Evolutionary conservation across 2,888 invertebrate genomes (phyloP).

Genomic region (Oegoconia quadripuncta): DNA sequence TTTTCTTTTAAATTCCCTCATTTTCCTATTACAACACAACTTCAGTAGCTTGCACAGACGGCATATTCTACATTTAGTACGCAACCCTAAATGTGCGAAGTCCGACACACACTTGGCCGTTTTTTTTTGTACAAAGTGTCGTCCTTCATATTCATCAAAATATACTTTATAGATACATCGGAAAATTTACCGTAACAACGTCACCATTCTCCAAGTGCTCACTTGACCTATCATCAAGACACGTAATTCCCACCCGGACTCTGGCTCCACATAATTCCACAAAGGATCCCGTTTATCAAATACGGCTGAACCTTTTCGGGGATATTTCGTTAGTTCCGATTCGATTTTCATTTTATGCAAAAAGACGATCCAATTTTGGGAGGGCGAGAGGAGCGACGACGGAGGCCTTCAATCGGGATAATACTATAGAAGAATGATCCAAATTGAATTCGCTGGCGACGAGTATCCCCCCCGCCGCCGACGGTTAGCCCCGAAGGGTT

Average conservation of each 20-base stretch:
- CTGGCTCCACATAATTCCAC: conserved; percentile 39
- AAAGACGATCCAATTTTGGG: conserved; percentile 66
- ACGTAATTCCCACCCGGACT: conserved; percentile 13
- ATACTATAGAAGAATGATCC: conserved; percentile 72
- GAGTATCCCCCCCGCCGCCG: conserved; percentile 20
- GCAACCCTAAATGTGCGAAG: too few species aligned
- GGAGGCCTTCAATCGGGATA: conserved; percentile 67
- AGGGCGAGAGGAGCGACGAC: conserved; percentile 36
- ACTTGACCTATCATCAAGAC: conserved; percentile 15
- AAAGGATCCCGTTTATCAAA: conserved; percentile 40
- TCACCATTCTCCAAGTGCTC: too few species aligned
- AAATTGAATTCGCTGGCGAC: conserved; percentile 65
- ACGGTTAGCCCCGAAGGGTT: conserved; percentile 15
- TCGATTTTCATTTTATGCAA: conserved; percentile 75
- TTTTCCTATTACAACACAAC: too few species aligned
- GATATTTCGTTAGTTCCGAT: conserved; percentile 69
- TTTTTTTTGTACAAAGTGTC: too few species aligned
- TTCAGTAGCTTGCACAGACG: too few species aligned
- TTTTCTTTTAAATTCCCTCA: too few species aligned
- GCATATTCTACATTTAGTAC: too few species aligned
- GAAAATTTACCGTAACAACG: too few species aligned
- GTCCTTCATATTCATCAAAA: too few species aligned
- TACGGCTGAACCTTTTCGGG: conserved; percentile 35
- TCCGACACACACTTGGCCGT: too few species aligned
- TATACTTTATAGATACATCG: too few species aligned